Conservation (phyloP, 2,888 invertebrate species). For the Epinotia ramella region DNA sequence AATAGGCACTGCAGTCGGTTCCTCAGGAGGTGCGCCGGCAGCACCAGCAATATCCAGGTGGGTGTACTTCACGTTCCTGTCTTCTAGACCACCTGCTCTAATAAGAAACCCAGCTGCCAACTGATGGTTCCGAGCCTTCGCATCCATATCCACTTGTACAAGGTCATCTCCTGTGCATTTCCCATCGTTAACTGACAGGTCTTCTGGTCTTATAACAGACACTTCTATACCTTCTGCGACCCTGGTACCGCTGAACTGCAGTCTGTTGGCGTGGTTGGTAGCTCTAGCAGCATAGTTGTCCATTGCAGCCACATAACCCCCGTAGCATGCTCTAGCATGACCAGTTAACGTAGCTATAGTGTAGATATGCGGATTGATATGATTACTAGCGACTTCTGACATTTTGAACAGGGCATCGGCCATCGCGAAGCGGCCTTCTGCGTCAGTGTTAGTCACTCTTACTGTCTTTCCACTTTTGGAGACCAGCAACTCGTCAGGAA, state of each 20-base stretch:
- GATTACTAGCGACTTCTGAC: conserved; percentile 83
- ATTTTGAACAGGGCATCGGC: conserved; percentile 89
- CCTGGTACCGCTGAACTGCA: conserved; percentile 89
- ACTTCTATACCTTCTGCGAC: conserved; percentile 92
- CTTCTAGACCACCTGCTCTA: conserved; percentile 91
- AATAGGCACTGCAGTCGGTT: conserved; percentile 90
- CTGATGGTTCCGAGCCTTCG: conserved; percentile 79
- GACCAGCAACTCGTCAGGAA: conserved; percentile 93
- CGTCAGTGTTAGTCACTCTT: conserved; percentile 95
- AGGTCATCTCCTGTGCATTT: conserved; percentile 93
- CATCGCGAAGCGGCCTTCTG: conserved; percentile 96
- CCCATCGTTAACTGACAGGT: conserved; percentile 87
- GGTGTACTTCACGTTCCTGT: conserved; percentile 91
- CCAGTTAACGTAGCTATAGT: conserved; percentile 95
- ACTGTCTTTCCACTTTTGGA: conserved; percentile 92
- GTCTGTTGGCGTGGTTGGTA: conserved; percentile 82
- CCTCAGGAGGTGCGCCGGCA: conserved; percentile 87
- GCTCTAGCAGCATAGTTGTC: conserved; percentile 89
- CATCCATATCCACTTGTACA: conserved; percentile 74
- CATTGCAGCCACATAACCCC: conserved; percentile 89
- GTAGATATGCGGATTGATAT: conserved; percentile 93
- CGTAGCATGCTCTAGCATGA: conserved; percentile 89
- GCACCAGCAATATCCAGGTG: conserved; percentile 92
- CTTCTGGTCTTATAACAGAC: conserved; percentile 89
- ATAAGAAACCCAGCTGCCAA: conserved; percentile 88